Conservation (phyloP, 2,797 vertebrate species). For the Poeciliopsis paucimaculata region DNA sequence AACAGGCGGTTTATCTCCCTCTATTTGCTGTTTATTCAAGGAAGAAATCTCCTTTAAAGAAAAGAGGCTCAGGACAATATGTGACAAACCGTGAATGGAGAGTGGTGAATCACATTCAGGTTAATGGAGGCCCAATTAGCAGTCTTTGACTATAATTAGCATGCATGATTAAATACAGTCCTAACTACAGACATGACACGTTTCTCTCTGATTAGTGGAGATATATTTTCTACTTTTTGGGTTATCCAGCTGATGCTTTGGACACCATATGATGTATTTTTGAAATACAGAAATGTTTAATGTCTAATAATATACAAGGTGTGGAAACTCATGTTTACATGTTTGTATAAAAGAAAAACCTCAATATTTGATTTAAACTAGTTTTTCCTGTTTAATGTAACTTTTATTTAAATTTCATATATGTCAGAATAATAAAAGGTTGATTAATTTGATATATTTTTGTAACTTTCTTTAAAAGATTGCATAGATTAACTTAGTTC, state of each 20-base stretch:
- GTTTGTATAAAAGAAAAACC: not conserved
- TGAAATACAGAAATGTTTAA: not conserved
- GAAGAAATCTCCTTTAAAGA: not conserved
- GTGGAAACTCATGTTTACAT: not conserved
- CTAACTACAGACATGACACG: not conserved
- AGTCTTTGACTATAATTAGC: conserved; percentile 22
- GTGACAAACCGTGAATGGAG: conserved; percentile 21
- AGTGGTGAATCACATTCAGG: conserved; percentile 20
- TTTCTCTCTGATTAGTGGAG: conserved; percentile 15
- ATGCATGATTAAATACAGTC: conserved; percentile 8
- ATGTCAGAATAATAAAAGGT: not conserved
- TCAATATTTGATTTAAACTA: not conserved
- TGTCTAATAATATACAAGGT: not conserved
- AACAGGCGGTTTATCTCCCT: not conserved
- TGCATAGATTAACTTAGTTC: not conserved
- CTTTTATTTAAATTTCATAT: not conserved
- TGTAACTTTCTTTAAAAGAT: not conserved
- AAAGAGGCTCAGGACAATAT: conserved; percentile 6
- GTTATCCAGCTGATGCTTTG: not conserved
- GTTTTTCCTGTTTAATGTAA: not conserved
- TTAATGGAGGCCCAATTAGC: conserved; percentile 2
- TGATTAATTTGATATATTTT: not conserved
- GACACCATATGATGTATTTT: not conserved
- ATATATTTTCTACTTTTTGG: conserved; percentile 11
- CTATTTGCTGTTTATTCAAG: conserved; percentile 3